Conservation (phyloP, 2,888 invertebrate species). For the Malthinus seriepunctatus region DNA sequence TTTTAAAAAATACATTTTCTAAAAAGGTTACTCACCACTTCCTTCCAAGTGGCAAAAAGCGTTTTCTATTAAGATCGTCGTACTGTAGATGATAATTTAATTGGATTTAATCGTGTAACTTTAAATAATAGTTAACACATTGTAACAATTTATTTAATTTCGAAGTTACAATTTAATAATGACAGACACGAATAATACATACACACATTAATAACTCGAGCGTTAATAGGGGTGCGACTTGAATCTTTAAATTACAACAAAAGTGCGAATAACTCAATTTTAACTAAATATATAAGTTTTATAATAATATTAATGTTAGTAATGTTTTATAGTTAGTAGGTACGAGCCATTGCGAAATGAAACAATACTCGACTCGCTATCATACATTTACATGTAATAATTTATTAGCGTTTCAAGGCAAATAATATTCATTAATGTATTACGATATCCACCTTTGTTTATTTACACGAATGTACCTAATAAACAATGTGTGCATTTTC, state of each 20-base stretch:
- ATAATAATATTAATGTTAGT: conserved; percentile 5
- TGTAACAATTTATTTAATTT: conserved; percentile 4
- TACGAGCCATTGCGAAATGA: conserved; percentile 13
- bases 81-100: no score
- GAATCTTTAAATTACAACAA: conserved; percentile 3
- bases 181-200: neutral
- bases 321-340: conserved; percentile 13
- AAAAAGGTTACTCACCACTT: no score
- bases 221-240: conserved; percentile 1
- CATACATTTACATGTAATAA: conserved; percentile 10
- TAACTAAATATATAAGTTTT: conserved; percentile 8
- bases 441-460: neutral
- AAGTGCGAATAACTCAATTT: conserved; percentile 11
- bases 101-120: no score
- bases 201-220: neutral
- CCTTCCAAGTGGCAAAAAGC: no score
- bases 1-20: no score
- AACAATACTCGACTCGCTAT: conserved; percentile 8
- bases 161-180: conserved; percentile 2
- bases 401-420: conserved; percentile 4
- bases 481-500: no score
- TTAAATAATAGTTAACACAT: neutral
- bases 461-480: no score
- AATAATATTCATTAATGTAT: conserved; percentile 3
- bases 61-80: no score